These are phyloP conservation scores for Epicauta chinensis DNA, from an alignment of 1,140 invertebrate species.

Conservation along the genomic window DNA sequence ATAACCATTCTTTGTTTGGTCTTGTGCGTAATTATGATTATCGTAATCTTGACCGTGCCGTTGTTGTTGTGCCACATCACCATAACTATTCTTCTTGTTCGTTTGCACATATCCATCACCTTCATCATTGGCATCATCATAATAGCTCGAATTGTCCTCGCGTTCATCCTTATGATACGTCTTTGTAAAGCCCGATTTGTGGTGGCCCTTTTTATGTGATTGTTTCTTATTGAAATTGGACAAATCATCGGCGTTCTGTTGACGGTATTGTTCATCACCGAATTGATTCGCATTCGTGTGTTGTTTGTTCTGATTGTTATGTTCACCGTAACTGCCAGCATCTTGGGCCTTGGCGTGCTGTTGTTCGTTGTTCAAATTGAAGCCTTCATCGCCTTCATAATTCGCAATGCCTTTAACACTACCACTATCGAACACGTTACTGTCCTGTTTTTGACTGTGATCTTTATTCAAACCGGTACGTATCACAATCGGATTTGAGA, in stretches of 20 bases:
- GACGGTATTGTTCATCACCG: conserved; percentile 31
- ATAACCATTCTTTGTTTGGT: conserved; percentile 43
- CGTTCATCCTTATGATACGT: conserved; percentile 61
- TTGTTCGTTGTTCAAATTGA: conserved; percentile 30
- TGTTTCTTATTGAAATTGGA: conserved; percentile 44
- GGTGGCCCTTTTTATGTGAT: conserved; percentile 56
- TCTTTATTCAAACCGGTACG: conserved; percentile 23
- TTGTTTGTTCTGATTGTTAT: conserved; percentile 26
- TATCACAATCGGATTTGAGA: conserved; percentile 23
- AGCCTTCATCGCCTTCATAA: conserved; percentile 29
- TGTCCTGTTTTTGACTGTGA: conserved; percentile 19
- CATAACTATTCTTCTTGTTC: conserved; percentile 40
- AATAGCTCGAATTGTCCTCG: conserved; percentile 57
- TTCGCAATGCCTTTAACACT: conserved; percentile 24
- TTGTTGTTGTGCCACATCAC: conserved; percentile 45
- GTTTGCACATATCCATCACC: conserved; percentile 49
- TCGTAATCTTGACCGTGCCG: conserved; percentile 47
- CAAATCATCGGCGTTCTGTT: conserved; percentile 24
- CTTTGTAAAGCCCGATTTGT: conserved; percentile 57
- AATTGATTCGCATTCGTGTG: conserved; percentile 28
- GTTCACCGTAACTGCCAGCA: conserved; percentile 28
- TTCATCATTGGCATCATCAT: conserved; percentile 55
- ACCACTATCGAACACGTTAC: conserved; percentile 20
- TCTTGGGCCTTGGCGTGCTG: conserved; percentile 29
- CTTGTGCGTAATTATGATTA: conserved; percentile 21